These are phyloP conservation scores for Lagopus muta DNA, from an alignment of 2,113 vertebrate genomes.

Conservation along the genomic window DNA sequence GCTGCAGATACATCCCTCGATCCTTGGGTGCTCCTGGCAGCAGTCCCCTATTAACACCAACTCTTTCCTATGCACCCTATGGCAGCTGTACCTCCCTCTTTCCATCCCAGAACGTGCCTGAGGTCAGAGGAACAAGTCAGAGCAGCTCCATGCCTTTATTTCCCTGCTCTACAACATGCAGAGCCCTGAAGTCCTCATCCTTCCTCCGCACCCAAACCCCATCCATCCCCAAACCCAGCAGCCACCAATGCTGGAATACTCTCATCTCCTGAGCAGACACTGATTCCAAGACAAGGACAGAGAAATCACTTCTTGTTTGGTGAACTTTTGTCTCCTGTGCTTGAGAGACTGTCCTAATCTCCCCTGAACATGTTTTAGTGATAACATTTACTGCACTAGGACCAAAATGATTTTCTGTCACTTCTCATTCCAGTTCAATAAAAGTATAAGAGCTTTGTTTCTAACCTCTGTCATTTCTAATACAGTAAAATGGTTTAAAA, in stretches of 20 bases:
- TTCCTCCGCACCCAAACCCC: neutral
- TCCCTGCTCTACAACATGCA: neutral
- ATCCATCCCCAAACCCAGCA: neutral
- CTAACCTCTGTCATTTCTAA: slow-evolving; percentile 86
- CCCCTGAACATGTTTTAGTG: slow-evolving; percentile 76
- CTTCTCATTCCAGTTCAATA: slow-evolving; percentile 79
- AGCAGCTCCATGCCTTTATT: neutral
- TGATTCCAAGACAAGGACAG: slow-evolving; percentile 44
- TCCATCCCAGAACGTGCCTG: neutral
- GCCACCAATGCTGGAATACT: neutral
- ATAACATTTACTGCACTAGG: slow-evolving; percentile 78
- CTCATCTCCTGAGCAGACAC: slow-evolving; percentile 46
- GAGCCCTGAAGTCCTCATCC: neutral
- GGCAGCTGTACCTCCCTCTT: neutral
- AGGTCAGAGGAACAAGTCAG: neutral
- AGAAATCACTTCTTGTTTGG: slow-evolving; percentile 55
- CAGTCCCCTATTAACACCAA: rapidly evolving
- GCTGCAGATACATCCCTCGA: neutral
- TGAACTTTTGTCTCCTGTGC: slow-evolving; percentile 75
- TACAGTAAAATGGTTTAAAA: slow-evolving; percentile 78
- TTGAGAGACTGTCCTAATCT: slow-evolving; percentile 76
- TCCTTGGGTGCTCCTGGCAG: neutral
- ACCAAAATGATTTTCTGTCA: slow-evolving; percentile 85
- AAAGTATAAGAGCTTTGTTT: slow-evolving; percentile 78
- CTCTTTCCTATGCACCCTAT: neutral